These are phyloP conservation scores for Physocephala rufipes DNA, from an alignment of 2,888 invertebrate genomes.

Conservation along the genomic window DNA sequence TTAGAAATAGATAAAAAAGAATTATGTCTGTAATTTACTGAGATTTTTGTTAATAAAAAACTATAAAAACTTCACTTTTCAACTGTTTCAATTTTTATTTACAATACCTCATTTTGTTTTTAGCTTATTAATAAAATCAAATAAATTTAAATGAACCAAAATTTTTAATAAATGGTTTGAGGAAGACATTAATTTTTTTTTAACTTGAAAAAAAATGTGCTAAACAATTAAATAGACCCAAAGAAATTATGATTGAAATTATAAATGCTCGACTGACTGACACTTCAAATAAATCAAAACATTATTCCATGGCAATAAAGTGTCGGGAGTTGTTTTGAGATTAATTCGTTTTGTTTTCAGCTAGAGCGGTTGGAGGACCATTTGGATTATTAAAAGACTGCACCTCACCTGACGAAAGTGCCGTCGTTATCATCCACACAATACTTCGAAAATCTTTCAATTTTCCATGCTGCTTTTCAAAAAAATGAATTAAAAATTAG, in stretches of 20 bases:
- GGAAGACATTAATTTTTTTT: too few species aligned
- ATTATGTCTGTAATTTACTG: background rate
- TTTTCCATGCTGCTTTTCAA: conserved; percentile 51
- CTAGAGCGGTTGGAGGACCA: background rate
- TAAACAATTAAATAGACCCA: background rate
- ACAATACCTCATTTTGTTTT: too few species aligned
- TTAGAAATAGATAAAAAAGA: background rate
- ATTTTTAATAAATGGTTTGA: too few species aligned
- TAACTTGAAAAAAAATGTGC: too few species aligned
- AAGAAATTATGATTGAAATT: background rate
- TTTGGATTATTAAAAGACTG: conserved; percentile 75
- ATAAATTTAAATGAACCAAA: too few species aligned
- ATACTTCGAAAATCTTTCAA: conserved; percentile 69
- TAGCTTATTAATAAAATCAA: too few species aligned
- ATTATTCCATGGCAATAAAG: background rate
- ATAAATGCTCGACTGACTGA: background rate
- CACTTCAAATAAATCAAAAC: background rate
- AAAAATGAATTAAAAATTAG: too few species aligned
- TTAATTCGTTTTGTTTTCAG: background rate
- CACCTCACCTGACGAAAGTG: conserved; percentile 77
- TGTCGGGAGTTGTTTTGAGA: background rate
- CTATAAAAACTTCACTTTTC: too few species aligned
- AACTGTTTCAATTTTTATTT: too few species aligned
- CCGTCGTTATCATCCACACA: conserved; percentile 76
- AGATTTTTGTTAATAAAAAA: too few species aligned